phyloP scores from a whole-genome alignment of 1,140 invertebrate species.

The Dreissena polymorpha region DNA sequence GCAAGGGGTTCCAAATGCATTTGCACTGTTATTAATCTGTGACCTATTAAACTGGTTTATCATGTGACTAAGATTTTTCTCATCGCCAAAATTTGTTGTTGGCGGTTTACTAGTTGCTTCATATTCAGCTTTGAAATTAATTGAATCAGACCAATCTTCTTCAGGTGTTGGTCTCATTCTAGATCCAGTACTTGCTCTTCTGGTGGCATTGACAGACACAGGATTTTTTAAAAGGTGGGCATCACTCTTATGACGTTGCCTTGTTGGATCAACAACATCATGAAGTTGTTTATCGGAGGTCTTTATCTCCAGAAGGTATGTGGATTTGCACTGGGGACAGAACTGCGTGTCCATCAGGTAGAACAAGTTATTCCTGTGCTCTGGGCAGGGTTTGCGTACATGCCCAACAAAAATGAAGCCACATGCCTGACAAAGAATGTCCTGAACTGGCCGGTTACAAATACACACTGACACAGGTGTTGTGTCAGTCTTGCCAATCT shows the following conservation, averaged over 20 bases:
- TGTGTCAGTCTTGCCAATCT: background rate
- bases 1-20: too few relatives aligned
- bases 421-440: conserved; percentile 42
- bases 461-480: conserved; percentile 17
- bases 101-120: too few relatives aligned
- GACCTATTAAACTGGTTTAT: too few relatives aligned
- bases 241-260: background rate
- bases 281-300: background rate
- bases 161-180: background rate
- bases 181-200: background rate
- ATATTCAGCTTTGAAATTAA: too few relatives aligned
- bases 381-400: conserved; percentile 14
- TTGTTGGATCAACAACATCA: background rate
- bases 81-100: too few relatives aligned
- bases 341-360: conserved; percentile 36
- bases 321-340: conserved; percentile 36
- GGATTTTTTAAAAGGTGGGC: too few relatives aligned
- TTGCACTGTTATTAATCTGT: too few relatives aligned
- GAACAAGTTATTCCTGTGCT: conserved; percentile 24
- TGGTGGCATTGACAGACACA: background rate
- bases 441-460: conserved; percentile 32
- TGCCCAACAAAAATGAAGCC: conserved; percentile 39
- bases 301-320: conserved; percentile 26
- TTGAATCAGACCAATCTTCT: too few relatives aligned
- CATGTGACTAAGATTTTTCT: too few relatives aligned